Evolutionary conservation across 2,888 invertebrate genomes (phyloP).

Genomic region (Plebejus argus): DNA sequence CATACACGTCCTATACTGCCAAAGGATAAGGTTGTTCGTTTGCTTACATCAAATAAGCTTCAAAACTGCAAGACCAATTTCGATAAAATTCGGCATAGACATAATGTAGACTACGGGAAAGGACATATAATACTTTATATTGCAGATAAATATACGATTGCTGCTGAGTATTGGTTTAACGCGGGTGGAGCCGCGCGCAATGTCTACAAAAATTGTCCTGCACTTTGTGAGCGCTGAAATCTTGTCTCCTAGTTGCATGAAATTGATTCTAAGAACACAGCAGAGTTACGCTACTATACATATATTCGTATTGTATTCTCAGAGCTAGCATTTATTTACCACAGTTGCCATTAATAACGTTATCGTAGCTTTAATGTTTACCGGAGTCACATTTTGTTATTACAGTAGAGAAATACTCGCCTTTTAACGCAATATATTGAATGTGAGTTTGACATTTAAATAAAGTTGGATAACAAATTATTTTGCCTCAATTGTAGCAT

Average conservation of each 20-base stretch:
- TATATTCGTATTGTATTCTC: background rate
- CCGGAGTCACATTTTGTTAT: slow-evolving; percentile 21
- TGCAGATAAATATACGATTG: background rate
- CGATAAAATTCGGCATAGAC: background rate
- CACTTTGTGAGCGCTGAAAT: background rate
- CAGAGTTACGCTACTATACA: background rate
- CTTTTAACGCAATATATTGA: slow-evolving; percentile 29
- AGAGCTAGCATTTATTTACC: slow-evolving; percentile 13
- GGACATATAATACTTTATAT: background rate
- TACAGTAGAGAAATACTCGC: slow-evolving; percentile 28
- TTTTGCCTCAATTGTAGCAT: background rate
- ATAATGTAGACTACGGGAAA: background rate
- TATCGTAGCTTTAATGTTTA: slow-evolving; percentile 22
- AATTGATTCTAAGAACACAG: background rate
- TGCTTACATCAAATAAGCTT: background rate
- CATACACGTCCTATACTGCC: background rate
- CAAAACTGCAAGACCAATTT: background rate
- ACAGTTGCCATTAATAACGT: slow-evolving; percentile 15
- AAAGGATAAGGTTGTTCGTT: background rate
- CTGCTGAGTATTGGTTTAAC: background rate
- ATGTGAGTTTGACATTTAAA: slow-evolving; percentile 30
- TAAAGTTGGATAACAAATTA: slow-evolving; percentile 19
- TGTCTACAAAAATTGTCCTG: background rate
- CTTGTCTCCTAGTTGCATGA: background rate
- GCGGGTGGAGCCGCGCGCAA: background rate